Conservation (phyloP, 2,797 vertebrate genomes). For the Buceros bicornis region DNA sequence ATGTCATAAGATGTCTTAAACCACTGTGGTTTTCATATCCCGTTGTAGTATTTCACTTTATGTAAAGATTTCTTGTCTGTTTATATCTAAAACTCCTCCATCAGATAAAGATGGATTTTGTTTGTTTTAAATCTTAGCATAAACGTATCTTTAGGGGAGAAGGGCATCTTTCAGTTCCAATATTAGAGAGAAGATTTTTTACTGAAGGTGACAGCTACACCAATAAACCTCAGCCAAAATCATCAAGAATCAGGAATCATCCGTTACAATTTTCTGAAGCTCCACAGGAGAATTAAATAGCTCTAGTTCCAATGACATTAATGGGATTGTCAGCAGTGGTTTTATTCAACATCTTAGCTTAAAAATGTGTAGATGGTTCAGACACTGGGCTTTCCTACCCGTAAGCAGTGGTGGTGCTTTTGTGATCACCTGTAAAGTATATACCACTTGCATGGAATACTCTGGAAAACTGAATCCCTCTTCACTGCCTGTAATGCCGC, state of each 20-base stretch:
- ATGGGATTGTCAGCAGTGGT: not conserved
- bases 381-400: not conserved
- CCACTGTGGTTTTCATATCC: not conserved
- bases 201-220: not conserved
- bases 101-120: not conserved
- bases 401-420: not conserved
- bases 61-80: not conserved
- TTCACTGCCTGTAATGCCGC: not conserved
- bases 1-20: not conserved
- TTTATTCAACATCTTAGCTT: not conserved
- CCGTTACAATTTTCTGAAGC: not conserved
- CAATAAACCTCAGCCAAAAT: not conserved
- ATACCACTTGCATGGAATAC: not conserved
- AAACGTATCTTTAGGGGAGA: not conserved
- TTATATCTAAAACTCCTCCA: not conserved
- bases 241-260: not conserved
- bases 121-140: not conserved
- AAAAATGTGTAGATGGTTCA: not conserved
- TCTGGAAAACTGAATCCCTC: not conserved
- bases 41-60: not conserved
- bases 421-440: not conserved
- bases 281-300: not conserved
- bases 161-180: not conserved
- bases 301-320: not conserved
- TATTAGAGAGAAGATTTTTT: not conserved